phyloP scores from a whole-genome alignment of 1,140 invertebrate species.

The Delia radicum region DNA sequence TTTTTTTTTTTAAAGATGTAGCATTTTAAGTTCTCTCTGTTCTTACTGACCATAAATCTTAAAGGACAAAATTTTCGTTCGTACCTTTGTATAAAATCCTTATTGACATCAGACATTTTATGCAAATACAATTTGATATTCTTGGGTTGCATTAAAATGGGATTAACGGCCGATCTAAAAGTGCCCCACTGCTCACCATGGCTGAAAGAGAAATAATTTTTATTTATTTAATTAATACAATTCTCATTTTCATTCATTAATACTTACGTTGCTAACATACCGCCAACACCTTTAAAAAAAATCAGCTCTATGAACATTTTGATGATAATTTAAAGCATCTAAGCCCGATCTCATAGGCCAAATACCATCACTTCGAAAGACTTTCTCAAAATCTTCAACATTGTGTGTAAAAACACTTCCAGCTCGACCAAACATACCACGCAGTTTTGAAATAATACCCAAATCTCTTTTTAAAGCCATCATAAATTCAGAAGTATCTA shows the following conservation, averaged over 20 bases:
- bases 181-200: conserved; percentile 41
- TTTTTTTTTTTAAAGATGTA: no score
- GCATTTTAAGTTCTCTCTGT: no score
- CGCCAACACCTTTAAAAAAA: conserved; percentile 26
- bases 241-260: background rate
- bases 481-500: conserved; percentile 5
- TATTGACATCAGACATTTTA: conserved; percentile 47
- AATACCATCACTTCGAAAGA: conserved; percentile 29
- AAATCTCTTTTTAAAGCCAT: conserved; percentile 22
- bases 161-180: conserved; percentile 44
- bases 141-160: conserved; percentile 48
- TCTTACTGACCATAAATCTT: no score
- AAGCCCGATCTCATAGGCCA: conserved; percentile 17
- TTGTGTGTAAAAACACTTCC: conserved; percentile 22
- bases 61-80: no score
- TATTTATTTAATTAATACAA: background rate
- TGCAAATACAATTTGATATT: conserved; percentile 38
- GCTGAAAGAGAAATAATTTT: conserved; percentile 17
- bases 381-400: conserved; percentile 29
- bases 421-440: conserved; percentile 5
- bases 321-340: conserved; percentile 30
- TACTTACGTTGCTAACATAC: conserved; percentile 23
- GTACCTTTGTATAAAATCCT: conserved; percentile 45
- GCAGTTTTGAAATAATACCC: conserved; percentile 24
- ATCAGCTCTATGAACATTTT: conserved; percentile 25